These are phyloP conservation scores for Petrosia ficiformis DNA, from an alignment of 37 sponge, comb jelly and placozoan species.

Conservation along the genomic window DNA sequence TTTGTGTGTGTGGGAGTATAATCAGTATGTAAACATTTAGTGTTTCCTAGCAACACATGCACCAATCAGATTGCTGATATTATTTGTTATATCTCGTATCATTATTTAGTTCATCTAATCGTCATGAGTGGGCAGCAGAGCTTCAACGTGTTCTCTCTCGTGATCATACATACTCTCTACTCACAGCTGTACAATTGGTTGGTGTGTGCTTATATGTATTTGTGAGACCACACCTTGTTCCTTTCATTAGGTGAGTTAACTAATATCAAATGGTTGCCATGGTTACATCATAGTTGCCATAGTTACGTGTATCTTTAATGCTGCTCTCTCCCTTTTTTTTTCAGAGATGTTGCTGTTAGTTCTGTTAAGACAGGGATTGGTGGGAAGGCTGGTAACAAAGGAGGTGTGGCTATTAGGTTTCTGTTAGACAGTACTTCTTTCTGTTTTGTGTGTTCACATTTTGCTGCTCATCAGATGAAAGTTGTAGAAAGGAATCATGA, in stretches of 20 bases:
- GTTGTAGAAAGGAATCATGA: conserved; percentile 88
- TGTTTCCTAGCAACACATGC: background rate
- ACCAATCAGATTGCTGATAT: no score
- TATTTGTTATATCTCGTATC: background rate
- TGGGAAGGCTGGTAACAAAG: conserved; percentile 97
- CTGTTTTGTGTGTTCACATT: conserved; percentile 97
- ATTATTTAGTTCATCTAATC: conserved; percentile 73
- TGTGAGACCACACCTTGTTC: conserved; percentile 77
- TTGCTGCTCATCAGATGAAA: conserved; percentile 95
- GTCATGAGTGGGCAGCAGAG: conserved; percentile 86
- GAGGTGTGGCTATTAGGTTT: conserved; percentile 90
- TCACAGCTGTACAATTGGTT: conserved; percentile 95
- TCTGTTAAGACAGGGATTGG: conserved; percentile 97
- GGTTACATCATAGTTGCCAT: background rate
- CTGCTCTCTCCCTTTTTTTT: background rate
- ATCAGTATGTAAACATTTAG: background rate
- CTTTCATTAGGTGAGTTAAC: conserved; percentile 71
- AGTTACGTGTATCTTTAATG: background rate
- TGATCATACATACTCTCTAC: conserved; percentile 70
- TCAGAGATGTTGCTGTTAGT: conserved; percentile 71
- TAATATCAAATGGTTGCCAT: background rate
- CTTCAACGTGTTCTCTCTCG: conserved; percentile 82
- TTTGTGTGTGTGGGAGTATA: background rate
- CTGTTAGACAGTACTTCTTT: conserved; percentile 80
- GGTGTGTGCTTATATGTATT: conserved; percentile 97